Evolutionary conservation across 2,113 vertebrate genomes (phyloP).

Genomic region (Chaenocephalus aceratus): DNA sequence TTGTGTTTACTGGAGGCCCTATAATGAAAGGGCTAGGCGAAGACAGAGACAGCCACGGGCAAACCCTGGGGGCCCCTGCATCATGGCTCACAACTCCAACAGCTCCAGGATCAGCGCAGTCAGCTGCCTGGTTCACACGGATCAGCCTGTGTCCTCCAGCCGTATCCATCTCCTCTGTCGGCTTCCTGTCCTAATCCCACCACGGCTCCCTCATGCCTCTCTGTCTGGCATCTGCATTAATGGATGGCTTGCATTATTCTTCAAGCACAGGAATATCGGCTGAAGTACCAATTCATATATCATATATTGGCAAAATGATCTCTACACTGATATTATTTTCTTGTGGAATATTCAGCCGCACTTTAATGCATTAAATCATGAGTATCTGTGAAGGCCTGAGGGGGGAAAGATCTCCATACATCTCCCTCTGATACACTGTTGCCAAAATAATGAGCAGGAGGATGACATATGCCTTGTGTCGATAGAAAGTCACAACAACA

Average conservation of each 20-base stretch:
- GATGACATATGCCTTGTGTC: slow-evolving; percentile 77
- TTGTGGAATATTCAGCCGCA: slow-evolving; percentile 36
- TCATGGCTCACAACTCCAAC: slow-evolving; percentile 68
- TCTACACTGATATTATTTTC: slow-evolving; percentile 40
- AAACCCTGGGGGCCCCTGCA: slow-evolving; percentile 75
- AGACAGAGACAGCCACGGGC: slow-evolving; percentile 78
- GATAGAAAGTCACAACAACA: slow-evolving; percentile 76
- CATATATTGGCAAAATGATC: slow-evolving; percentile 33
- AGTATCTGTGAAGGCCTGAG: slow-evolving; percentile 43
- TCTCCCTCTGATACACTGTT: slow-evolving; percentile 55
- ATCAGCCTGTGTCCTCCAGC: slow-evolving; percentile 77
- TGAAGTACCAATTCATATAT: slow-evolving; percentile 31
- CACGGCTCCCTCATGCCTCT: slow-evolving; percentile 50
- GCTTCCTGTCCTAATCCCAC: slow-evolving; percentile 75
- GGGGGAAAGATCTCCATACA: slow-evolving; percentile 26
- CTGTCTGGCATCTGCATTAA: slow-evolving; percentile 64
- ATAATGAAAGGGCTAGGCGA: slow-evolving; percentile 80
- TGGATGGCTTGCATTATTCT: slow-evolving; percentile 46
- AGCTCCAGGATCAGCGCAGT: slow-evolving; percentile 80
- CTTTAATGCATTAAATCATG: slow-evolving; percentile 42
- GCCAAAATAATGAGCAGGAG: slow-evolving; percentile 81
- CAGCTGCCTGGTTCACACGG: slow-evolving; percentile 75
- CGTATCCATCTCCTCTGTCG: slow-evolving; percentile 75
- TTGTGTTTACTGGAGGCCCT: slow-evolving; percentile 76
- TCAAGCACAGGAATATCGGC: slow-evolving; percentile 23